Base-by-base conservation (phyloP, 2,888 invertebrate species). In the Cecidostiba fungosa region DNA sequence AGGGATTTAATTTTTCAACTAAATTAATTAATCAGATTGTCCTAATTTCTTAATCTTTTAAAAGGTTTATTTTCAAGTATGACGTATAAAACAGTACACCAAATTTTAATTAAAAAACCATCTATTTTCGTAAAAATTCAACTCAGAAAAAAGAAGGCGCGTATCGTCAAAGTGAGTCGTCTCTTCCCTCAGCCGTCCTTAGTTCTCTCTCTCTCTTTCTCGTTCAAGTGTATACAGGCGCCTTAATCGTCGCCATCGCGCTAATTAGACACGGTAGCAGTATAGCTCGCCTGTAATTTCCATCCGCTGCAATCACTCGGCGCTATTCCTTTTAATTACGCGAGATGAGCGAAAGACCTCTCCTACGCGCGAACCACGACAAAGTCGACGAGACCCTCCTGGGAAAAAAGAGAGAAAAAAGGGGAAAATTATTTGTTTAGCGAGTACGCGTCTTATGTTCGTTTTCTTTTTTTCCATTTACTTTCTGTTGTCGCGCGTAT, bases 401-500 rank as follows among this genome's bases (percentile, higher is more conserved):
- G 86, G 86, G 86, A 84, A 86, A 84, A 80, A 70, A 19, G 16
- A 32, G n/a, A 70, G 50, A 81, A 70, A 76, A 69, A 69, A 47
- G 4, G 19, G 54, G 72, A 54, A 14, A 79, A 77, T 77, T 84
- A 85, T 87, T 87, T 85, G 77, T 87, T 83, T 79, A 80, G 80
- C 85, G 32, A 77, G 62, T 86, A 26, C 54, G n/a, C 54, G 77
- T 87, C 62, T 76, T 77, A 16, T 39, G 14, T 62, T 43, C 69
- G 36, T 39, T 43, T 26, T 88, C 87, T 85, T 77, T 87, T 84
- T 87, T 85, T 88, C 87, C 86, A 54, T 79, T 86, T n/a, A n/a
- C 89, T 66, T 69, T 66, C 79, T 86, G 88, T 90, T 90, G 88
- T 89, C 90, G 86, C 87, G 89, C 77, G 85, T 85, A 74, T 66